Evolutionary conservation across 53 echinoderm and acorn worm genomes (phyloP), one percentile per base, ranked within the genome.

Genomic region (Patiria pectinifera): DNA sequence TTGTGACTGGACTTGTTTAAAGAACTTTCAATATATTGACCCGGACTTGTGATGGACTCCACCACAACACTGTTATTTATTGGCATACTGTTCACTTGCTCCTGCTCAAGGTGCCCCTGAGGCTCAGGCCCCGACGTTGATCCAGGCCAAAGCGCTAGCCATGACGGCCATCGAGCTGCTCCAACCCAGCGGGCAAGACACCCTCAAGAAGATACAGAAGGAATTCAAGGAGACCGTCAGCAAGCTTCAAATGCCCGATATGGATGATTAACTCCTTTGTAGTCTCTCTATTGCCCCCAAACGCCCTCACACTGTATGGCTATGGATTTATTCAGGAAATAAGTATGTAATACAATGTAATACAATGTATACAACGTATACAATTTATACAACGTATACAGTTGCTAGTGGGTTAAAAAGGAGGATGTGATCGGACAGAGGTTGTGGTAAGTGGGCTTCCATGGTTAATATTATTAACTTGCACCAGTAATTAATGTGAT

Each of bases 141-240:
- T 93, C 18, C 97, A 97, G 84, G 99, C 99, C 24, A 99, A 99
- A 86, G 97, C 96, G 25, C 90, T 99, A 11, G 99, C 99, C 63
- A 88, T 99, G 80, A 96, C 95, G 15, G 97, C 92, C 24, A 84
- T 97, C 13, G 95, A 99, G 82, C 69, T 99, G 53, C 91, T 99
- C 22, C 91, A 86, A 78, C 95, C 96, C 2, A 94, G 95, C 22
- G 93, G 95, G 4, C 92, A 94, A 72, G 86, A 87, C 62, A 91
- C 87, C 2, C 79, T 98, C 24, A 69, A 93, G 74, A 82, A 91
- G 76, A 94, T 98, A 81, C 92, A 88, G 69, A 44, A 94, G 87
- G 96, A 98, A 53, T 98, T 98, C 69, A 59, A 92, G 45, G 93
- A 80, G 3, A 83, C 82, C 72, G 62, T 93, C 59, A 82, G 82